Base-by-base conservation (phyloP, 2,113 vertebrate genomes). In the Apaloderma vittatum region DNA sequence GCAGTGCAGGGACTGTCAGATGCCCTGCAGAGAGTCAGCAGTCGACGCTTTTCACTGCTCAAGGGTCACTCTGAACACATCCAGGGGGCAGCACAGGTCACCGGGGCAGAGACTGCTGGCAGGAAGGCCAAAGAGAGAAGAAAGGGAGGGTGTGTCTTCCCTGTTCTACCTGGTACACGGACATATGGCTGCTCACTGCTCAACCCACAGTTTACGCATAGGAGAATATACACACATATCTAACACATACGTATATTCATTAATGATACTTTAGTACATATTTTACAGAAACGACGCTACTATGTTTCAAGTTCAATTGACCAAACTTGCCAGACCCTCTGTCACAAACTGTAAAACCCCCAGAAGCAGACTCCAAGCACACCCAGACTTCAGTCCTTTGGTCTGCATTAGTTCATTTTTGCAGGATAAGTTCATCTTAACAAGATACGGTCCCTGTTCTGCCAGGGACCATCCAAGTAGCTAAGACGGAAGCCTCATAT, bases 41-140 rank as follows among this genome's bases (percentile, higher is more conserved):
- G 72, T n/a, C 23, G 73, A 58, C 6, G 30, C n/a, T 78, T 23
- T 45, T 67, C 24, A 20, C 68, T 32, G 63, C 19, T 34, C 12
- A 3, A 22, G 37, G 37, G 22, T 45, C 62, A 11, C 51, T 6
- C 43, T 5, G 40, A 58, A 9, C 1, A 2, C 0, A 3, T 9
- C 54, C 68, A 75, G 75, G 36, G 52, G 32, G 54, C 57, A 63
- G 71, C 32, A 29, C 49, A 78, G 62, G 77, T 70, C 77, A 12
- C 36, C 19, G 9, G 27, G 37, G 20, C 34, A 24, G 32, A 0
- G 8, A 12, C 43, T 74, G 67, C 66, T 58, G 79, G 29, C 45
- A 70, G n/a, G 48, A 12, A 78, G 34, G 20, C 36, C 63, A 66
- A 36, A 71, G 5, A 58, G 37, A 27, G 62, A 40, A 6, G 0